Base-by-base conservation (phyloP, 2,113 vertebrate species). In the Podilymbus podiceps region DNA sequence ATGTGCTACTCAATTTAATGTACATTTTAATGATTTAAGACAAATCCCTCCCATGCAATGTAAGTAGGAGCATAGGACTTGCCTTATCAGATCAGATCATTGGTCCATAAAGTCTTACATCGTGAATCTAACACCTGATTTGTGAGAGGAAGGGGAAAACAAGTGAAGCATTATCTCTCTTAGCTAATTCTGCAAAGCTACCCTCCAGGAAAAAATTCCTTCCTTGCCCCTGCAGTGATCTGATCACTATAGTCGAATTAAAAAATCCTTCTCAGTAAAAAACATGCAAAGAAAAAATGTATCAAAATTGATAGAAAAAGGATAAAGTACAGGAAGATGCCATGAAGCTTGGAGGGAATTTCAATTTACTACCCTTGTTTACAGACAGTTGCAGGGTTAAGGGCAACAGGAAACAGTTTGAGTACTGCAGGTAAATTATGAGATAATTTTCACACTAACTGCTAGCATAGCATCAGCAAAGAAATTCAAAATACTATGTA, bases 301-400 rank as follows among this genome's bases (percentile, higher is more conserved):
- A 95, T 90, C 88, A 96, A 97, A 97, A 94, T 81, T 93, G 85
- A 77, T 67, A 97, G 85, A 44, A 95, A 96, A 94, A 53, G 22
- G 25, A 79, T 88, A 76, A 77, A 90, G 88, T 93, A 12, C 30
- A 81, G 25, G 89, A 89, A 96, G 90, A 89, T 84, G 25, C 56
- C 97, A 92, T 97, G 89, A 95, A 95, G 35, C 71, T 96, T 85
- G 59, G 31, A 94, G 69, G 88, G 81, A 86, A 82, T 94, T 97
- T 97, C 78, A 66, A 53, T 89, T 97, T 95, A 86, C 33, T 74
- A 75, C 56, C 13, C 56, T 88, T 76, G 6, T 68, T 84, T 56
- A 52, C n/a, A 86, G 59, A 53, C 28, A n/a, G 21, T 71, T 93
- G 16, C 49, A 89, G 71, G 38, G 46, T 71, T 75, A 80, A 90